Conservation (phyloP, 2,797 vertebrate species). For the Chelmon rostratus region DNA sequence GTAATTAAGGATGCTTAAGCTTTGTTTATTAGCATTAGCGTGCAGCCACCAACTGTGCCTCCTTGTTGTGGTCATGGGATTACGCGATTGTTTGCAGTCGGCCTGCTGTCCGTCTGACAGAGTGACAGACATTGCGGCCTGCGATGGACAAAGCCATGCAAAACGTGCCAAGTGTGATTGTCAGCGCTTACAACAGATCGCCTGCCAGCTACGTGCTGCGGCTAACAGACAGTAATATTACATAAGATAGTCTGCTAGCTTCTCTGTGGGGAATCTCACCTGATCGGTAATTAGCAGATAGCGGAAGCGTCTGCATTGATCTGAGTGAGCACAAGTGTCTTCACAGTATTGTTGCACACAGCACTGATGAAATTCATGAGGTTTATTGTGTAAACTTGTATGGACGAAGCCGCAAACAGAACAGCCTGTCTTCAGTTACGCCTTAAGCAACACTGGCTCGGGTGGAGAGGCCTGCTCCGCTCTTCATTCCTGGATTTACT, state of each 20-base stretch:
- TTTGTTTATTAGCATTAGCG: background rate
- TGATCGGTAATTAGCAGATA: background rate
- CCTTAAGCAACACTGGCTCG: constrained; percentile 17
- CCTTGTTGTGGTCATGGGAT: background rate
- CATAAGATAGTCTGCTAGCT: background rate
- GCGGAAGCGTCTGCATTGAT: constrained; percentile 5
- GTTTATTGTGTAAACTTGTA: constrained; percentile 27
- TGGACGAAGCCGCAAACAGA: background rate
- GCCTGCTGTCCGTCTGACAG: constrained; percentile 12
- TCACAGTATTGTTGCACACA: background rate
- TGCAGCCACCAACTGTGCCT: background rate
- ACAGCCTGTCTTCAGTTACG: constrained; percentile 11
- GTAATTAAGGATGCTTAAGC: background rate
- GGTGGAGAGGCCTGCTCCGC: constrained; percentile 23
- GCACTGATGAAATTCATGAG: constrained; percentile 25
- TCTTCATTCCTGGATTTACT: constrained; percentile 16
- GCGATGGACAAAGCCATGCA: constrained; percentile 8
- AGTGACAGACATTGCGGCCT: constrained; percentile 10
- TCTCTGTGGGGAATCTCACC: background rate
- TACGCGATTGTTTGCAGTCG: background rate
- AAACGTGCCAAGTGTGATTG: constrained; percentile 17
- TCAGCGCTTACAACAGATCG: background rate
- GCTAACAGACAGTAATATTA: constrained; percentile 9
- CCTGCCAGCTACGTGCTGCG: constrained; percentile 18
- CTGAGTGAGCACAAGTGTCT: constrained; percentile 7